Evolutionary conservation across 2,888 invertebrate genomes (phyloP).

Genomic region (Desoria tigrina): DNA sequence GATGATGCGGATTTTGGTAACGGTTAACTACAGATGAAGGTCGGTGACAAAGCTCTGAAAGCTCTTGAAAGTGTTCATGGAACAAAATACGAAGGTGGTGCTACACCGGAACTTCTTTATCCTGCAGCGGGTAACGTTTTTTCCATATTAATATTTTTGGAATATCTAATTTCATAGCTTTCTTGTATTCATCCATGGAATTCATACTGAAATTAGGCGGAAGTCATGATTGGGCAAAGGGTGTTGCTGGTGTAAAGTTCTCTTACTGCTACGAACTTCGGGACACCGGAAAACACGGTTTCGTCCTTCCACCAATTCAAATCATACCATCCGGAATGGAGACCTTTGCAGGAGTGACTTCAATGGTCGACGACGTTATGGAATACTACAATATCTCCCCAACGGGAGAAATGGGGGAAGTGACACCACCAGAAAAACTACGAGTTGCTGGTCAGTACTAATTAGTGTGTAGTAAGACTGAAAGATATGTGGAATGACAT

Average conservation of each 20-base stretch:
- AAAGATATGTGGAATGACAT: too few relatives aligned
- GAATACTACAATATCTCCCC: constrained; percentile 30
- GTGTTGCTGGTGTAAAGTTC: constrained; percentile 48
- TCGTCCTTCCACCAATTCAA: constrained; percentile 47
- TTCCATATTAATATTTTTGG: constrained; percentile 17
- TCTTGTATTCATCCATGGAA: background rate
- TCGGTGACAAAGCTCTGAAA: constrained; percentile 52
- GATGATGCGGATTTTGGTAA: background rate
- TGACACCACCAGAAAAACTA: too few relatives aligned
- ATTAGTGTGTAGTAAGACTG: background rate
- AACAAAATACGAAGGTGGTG: constrained; percentile 56
- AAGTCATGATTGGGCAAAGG: constrained; percentile 53
- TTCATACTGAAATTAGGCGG: constrained; percentile 35
- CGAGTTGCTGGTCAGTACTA: background rate
- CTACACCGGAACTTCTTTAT: constrained; percentile 56
- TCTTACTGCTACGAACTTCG: constrained; percentile 48
- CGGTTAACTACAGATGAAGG: constrained; percentile 38
- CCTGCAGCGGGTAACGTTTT: constrained; percentile 44
- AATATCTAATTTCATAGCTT: background rate
- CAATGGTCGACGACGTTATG: constrained; percentile 49
- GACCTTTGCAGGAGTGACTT: constrained; percentile 47
- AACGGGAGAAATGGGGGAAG: background rate
- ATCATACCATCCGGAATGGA: constrained; percentile 50
- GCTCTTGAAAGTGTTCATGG: constrained; percentile 55
- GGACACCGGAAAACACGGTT: constrained; percentile 45